Conservation (phyloP, 2,888 invertebrate genomes). For the Cataglyphis rosenhaueri region DNA sequence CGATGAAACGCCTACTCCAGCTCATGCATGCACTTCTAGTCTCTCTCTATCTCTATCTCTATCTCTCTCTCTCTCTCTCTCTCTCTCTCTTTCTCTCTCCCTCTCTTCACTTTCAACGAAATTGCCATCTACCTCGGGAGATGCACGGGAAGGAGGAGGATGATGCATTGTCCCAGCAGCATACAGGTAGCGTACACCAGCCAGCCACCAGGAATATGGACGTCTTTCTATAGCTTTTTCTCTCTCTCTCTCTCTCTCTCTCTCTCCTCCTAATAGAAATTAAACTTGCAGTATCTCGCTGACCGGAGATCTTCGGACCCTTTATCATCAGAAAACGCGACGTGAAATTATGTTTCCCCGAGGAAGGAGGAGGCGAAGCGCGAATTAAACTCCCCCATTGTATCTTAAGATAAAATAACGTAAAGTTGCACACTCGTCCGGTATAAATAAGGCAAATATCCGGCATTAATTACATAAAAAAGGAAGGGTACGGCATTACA, state of each 20-base stretch:
- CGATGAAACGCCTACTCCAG: conserved; percentile 58
- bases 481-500: background rate
- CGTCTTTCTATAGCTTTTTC: conserved; percentile 51
- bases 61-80: background rate
- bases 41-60: background rate
- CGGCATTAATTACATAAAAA: conserved; percentile 29
- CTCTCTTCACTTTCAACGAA: conserved; percentile 54
- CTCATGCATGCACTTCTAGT: conserved; percentile 31
- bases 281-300: conserved; percentile 59
- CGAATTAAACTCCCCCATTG: conserved; percentile 34
- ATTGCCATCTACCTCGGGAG: conserved; percentile 63
- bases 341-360: conserved; percentile 36
- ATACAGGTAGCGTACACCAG: conserved; percentile 48
- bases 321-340: conserved; percentile 48
- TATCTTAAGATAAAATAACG: conserved; percentile 1
- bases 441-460: conserved; percentile 36
- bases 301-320: conserved; percentile 43
- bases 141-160: conserved; percentile 53
- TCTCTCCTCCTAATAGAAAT: conserved; percentile 55
- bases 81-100: conserved; percentile 1
- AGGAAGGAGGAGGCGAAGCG: conserved; percentile 18
- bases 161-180: conserved; percentile 61
- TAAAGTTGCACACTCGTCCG: conserved; percentile 4
- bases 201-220: conserved; percentile 56
- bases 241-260: background rate